phyloP scores from a whole-genome alignment of 2,888 invertebrate species.

The Catotricha subobsoleta region DNA sequence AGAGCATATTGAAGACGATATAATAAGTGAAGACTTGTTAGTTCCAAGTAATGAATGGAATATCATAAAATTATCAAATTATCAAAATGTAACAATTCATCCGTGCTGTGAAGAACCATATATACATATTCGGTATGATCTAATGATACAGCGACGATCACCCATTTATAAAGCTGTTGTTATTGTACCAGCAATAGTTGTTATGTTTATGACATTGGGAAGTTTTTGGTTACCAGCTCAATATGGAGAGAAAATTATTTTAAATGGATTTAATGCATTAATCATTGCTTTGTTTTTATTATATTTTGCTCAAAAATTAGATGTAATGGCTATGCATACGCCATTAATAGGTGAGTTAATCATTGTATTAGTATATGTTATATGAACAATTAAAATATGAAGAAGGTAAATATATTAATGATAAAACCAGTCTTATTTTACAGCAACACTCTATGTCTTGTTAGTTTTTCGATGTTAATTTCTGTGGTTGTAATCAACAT shows the following conservation, averaged over 20 bases:
- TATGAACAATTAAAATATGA: neutral
- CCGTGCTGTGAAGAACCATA: conserved; percentile 38
- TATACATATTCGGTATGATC: conserved; percentile 32
- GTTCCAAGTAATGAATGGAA: conserved; percentile 27
- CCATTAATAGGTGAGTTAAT: conserved; percentile 31
- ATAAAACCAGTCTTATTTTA: conserved; percentile 41
- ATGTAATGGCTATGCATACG: conserved; percentile 29
- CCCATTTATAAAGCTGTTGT: conserved; percentile 41
- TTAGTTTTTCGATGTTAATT: conserved; percentile 33
- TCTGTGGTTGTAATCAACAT: conserved; percentile 37
- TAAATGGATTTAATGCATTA: conserved; percentile 39
- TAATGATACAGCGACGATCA: conserved; percentile 36
- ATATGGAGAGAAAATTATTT: conserved; percentile 43
- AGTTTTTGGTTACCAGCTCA: conserved; percentile 48
- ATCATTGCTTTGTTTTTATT: conserved; percentile 42
- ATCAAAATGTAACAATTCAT: conserved; percentile 27
- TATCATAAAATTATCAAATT: conserved; percentile 27
- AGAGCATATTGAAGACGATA: conserved; percentile 13
- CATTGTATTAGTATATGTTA: too few relatives aligned
- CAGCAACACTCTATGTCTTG: conserved; percentile 32
- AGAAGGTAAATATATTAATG: too few relatives aligned
- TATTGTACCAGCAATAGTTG: conserved; percentile 42
- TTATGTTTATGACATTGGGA: conserved; percentile 39
- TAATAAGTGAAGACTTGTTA: too few relatives aligned
- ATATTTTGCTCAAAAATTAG: conserved; percentile 39